Conservation (phyloP, 2,797 vertebrate genomes). For the Macrochelys suwanniensis region DNA sequence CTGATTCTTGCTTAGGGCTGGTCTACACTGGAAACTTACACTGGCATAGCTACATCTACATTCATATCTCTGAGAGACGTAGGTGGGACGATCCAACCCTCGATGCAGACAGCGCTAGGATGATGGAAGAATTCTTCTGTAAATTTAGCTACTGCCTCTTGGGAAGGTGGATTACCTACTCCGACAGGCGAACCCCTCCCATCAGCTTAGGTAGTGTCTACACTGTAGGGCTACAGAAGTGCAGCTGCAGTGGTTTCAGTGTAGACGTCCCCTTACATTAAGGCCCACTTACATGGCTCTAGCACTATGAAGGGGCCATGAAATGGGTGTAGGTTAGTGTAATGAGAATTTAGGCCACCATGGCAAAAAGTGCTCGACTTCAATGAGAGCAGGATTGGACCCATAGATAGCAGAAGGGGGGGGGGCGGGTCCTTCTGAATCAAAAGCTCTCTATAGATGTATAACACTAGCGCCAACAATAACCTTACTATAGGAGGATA, state of each 20-base stretch:
- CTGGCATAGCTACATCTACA: background rate
- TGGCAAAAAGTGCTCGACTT: background rate
- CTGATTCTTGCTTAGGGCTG: background rate
- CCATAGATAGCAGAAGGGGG: background rate
- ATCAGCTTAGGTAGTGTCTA: background rate
- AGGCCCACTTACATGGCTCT: background rate
- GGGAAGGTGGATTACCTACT: background rate
- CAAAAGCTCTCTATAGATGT: fast-evolving
- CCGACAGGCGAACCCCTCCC: background rate
- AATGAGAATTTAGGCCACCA: background rate
- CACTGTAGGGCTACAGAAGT: background rate
- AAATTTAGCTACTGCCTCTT: background rate
- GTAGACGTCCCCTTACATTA: background rate
- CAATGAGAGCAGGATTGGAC: background rate
- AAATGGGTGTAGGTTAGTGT: background rate
- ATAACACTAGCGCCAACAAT: background rate
- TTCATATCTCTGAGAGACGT: too few relatives aligned
- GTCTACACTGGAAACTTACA: background rate
- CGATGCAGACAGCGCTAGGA: background rate
- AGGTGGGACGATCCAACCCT: background rate
- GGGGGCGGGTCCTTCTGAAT: background rate
- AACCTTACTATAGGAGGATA: background rate
- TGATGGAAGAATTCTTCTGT: background rate
- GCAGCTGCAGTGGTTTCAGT: background rate
- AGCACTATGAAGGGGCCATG: background rate